Evolutionary conservation across 2,113 vertebrate species (phyloP).

Genomic region (Copsychus sechellarum): DNA sequence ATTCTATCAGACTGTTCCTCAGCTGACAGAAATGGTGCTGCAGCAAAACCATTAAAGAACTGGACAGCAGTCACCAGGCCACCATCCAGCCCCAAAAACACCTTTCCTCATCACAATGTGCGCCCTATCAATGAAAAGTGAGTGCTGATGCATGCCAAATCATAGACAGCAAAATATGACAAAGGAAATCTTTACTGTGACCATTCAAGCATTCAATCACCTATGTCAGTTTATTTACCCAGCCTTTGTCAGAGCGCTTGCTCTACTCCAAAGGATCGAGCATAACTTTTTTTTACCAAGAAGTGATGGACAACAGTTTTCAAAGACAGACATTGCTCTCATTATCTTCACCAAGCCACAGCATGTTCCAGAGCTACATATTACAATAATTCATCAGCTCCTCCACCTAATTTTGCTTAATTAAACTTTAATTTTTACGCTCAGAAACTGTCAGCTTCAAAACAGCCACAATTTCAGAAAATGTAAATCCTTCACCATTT

Average conservation of each 20-base stretch:
- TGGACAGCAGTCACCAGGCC: background rate
- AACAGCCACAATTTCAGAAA: background rate
- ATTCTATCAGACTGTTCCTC: background rate
- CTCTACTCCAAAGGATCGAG: background rate
- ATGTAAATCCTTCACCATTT: background rate
- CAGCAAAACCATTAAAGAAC: background rate
- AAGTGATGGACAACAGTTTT: background rate
- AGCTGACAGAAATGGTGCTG: background rate
- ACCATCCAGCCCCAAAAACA: background rate
- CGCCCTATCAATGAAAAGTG: background rate
- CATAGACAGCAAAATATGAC: background rate
- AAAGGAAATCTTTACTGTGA: background rate
- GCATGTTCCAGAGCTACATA: background rate
- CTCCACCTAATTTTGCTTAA: background rate
- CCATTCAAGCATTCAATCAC: background rate
- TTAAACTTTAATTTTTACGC: background rate
- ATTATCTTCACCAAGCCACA: background rate
- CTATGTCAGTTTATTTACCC: background rate
- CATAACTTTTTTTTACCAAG: background rate
- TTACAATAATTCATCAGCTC: background rate
- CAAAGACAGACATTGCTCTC: background rate
- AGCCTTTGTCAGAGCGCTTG: background rate
- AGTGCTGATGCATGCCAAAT: background rate
- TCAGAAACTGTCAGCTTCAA: background rate
- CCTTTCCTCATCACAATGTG: background rate